Conservation (phyloP, 2,797 vertebrate species). For the Staurois parvus region DNA sequence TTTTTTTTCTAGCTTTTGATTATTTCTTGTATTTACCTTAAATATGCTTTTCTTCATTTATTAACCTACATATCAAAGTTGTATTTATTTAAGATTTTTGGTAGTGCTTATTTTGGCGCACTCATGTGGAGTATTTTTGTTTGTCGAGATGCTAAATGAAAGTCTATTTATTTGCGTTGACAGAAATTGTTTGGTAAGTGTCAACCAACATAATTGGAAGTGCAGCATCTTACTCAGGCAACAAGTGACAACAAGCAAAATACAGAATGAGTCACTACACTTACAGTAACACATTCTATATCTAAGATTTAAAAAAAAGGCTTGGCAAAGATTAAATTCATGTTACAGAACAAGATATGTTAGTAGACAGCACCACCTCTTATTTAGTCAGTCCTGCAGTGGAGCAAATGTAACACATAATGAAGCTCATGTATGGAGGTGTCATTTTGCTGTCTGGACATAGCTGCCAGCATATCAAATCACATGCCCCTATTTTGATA, state of each 20-base stretch:
- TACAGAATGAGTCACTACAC: neutral
- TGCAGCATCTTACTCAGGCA: neutral
- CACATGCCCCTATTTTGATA: no score
- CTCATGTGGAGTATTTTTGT: neutral
- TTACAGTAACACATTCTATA: neutral
- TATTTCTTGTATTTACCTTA: conserved; percentile 8
- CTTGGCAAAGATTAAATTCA: neutral
- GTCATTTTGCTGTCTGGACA: no score
- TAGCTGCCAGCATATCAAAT: no score
- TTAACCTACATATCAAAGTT: neutral
- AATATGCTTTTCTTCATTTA: conserved; percentile 2
- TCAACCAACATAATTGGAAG: neutral
- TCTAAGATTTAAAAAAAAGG: neutral
- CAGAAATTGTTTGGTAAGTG: neutral
- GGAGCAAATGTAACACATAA: no score
- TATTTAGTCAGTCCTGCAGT: no score
- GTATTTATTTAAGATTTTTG: no score
- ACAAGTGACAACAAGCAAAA: neutral
- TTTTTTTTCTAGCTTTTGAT: conserved; percentile 3
- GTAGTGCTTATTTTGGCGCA: neutral
- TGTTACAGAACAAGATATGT: neutral
- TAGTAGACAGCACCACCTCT: neutral
- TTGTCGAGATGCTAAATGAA: neutral
- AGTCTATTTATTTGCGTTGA: neutral
- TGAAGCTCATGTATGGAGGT: no score